These are phyloP conservation scores for Nemotelus nigrinus DNA, from an alignment of 2,888 invertebrate genomes.

Conservation along the genomic window DNA sequence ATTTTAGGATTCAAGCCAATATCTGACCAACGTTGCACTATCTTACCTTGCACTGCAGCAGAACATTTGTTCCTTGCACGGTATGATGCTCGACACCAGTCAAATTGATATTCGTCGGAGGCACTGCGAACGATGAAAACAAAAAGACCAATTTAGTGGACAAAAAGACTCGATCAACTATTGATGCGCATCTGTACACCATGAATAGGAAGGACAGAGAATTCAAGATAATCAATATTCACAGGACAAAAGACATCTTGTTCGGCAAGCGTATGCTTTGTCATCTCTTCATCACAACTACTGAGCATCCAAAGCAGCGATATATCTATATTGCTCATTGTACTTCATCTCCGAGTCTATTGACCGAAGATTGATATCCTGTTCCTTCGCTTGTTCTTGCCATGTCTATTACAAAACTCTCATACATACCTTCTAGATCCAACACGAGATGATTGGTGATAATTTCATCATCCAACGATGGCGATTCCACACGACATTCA, in stretches of 20 bases:
- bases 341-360: background rate
- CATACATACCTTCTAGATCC: slow-evolving; percentile 74
- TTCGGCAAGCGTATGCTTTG: no score
- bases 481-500: slow-evolving; percentile 75
- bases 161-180: background rate
- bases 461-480: slow-evolving; percentile 68
- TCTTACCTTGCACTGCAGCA: slow-evolving; percentile 74
- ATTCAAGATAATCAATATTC: no score
- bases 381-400: background rate
- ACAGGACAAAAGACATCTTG: no score
- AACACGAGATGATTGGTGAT: slow-evolving; percentile 63
- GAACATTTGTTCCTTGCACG: slow-evolving; percentile 81
- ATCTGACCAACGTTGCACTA: background rate
- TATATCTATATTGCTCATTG: no score
- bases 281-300: no score
- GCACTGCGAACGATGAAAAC: slow-evolving; percentile 70
- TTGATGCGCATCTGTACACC: background rate
- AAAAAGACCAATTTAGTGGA: background rate
- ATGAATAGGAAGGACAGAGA: no score
- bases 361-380: background rate
- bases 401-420: background rate
- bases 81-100: slow-evolving; percentile 81
- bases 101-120: slow-evolving; percentile 80
- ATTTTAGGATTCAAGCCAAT: no score
- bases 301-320: no score